Conservation (phyloP, 2,113 vertebrate genomes). For the Hiodon alosoides region DNA sequence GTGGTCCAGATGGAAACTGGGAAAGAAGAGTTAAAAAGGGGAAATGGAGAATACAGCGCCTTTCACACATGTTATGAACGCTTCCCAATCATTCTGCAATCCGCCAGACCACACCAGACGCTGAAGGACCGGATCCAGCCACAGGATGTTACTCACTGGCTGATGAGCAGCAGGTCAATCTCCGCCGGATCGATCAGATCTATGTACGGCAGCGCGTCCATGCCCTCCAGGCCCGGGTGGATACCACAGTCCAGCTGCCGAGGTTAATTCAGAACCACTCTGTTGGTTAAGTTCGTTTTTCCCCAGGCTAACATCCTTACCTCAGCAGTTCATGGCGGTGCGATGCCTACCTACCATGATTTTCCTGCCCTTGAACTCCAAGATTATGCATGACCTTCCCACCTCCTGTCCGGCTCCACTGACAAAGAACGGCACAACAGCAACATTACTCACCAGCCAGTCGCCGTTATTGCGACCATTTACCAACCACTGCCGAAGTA, state of each 20-base stretch:
- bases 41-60: background rate
- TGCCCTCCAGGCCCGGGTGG: slow-evolving; percentile 93
- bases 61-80: background rate
- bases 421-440: slow-evolving; percentile 31
- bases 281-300: no score
- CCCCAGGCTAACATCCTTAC: background rate
- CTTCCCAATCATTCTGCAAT: background rate
- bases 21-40: slow-evolving; percentile 13
- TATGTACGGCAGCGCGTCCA: slow-evolving; percentile 96
- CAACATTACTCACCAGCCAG: background rate
- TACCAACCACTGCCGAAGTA: background rate
- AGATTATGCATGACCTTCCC: slow-evolving; percentile 92
- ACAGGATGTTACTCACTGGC: slow-evolving; percentile 76
- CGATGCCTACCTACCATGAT: slow-evolving; percentile 77
- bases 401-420: slow-evolving; percentile 97
- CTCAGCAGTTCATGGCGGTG: background rate
- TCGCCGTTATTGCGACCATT: background rate
- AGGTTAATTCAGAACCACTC: background rate
- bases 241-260: slow-evolving; percentile 92
- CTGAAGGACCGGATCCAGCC: background rate
- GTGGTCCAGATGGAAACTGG: slow-evolving; percentile 95
- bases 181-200: slow-evolving; percentile 96
- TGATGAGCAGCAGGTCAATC: slow-evolving; percentile 94
- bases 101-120: background rate
- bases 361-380: slow-evolving; percentile 98